These are phyloP conservation scores for Ianthella basta DNA, from an alignment of 37 sponge, comb jelly and placozoan genomes.

Conservation along the genomic window DNA sequence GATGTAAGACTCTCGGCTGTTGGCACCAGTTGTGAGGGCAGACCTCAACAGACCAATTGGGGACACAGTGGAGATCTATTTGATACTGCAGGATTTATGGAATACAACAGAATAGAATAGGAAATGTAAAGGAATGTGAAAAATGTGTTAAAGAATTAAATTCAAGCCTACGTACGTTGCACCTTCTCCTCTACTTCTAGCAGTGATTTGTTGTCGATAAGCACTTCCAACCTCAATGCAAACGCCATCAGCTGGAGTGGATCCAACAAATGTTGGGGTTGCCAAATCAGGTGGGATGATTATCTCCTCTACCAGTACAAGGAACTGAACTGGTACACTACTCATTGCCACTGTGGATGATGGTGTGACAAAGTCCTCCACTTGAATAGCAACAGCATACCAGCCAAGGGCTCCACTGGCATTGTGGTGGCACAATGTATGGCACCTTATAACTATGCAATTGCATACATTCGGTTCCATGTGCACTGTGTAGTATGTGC, in stretches of 20 bases:
- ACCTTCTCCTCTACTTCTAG: constrained; percentile 10
- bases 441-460: too few species aligned
- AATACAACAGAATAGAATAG: not conserved
- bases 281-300: not conserved
- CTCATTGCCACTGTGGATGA: constrained; percentile 28
- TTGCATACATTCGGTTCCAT: too few species aligned
- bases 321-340: constrained; percentile 52
- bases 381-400: constrained; percentile 42
- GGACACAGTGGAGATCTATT: constrained; percentile 25
- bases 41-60: constrained; percentile 34
- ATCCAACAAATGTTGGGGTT: not conserved
- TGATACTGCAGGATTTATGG: constrained; percentile 14
- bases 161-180: constrained; percentile 14
- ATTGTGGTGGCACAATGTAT: too few species aligned
- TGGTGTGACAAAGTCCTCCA: constrained; percentile 36
- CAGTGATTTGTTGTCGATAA: constrained; percentile 15
- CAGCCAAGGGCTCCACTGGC: constrained; percentile 17
- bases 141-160: too few species aligned
- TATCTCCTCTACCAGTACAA: constrained; percentile 10
- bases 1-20: constrained; percentile 13
- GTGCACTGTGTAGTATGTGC: too few species aligned
- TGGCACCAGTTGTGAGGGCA: not conserved
- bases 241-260: constrained; percentile 33
- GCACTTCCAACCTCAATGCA: constrained; percentile 38
- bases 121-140: not conserved